Evolutionary conservation across 1,140 invertebrate genomes (phyloP), one percentile per base, ranked within the genome.

Genomic region (Danaus plexippus): DNA sequence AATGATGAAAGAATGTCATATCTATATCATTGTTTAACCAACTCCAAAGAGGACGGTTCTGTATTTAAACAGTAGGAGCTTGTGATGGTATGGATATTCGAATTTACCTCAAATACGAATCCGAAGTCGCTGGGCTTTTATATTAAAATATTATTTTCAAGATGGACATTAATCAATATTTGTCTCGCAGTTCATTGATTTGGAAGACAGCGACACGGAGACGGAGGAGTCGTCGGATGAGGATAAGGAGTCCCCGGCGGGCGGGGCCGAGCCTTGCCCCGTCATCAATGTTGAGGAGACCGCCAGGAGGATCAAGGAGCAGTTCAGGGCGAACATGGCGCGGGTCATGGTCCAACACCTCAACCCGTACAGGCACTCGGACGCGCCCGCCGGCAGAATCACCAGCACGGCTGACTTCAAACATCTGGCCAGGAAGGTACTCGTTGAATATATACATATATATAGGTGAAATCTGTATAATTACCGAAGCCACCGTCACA

Each of bases 321-420:
- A 92, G 51, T 98, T 98, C 87, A 89, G 95, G 58, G 90, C 92
- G 59, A 93, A 92, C 74, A 97, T 98, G 92, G 96, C 95, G 9
- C 91, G 92, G 46, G 94, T 94, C 15, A 96, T 99, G 87, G 96
- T 98, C 44, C 90, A 94, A 47, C 94, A 94, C 77, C 89, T 99
- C 32, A 97, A 97, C 88, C 95, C 95, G 0, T 98, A 96, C 85
- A 88, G 95, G 54, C 95, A 94, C 74, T 64, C 73, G 1, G 77
- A 67, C 51, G 98, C 97, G 73, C 92, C 92, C 66, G 86, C 92
- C 59, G 97, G 95, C 1, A 88, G 93, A 64, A 98, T 99, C 64
- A 93, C 91, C 0, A 94, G 90, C 74, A 97, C 93, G 0, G 95
- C 97, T 48, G 97, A 99, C 83, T 99, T 98, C 83, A 98, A 98